These are phyloP conservation scores for Pristiophorus japonicus DNA, from an alignment of 2,113 vertebrate genomes.

Conservation along the genomic window DNA sequence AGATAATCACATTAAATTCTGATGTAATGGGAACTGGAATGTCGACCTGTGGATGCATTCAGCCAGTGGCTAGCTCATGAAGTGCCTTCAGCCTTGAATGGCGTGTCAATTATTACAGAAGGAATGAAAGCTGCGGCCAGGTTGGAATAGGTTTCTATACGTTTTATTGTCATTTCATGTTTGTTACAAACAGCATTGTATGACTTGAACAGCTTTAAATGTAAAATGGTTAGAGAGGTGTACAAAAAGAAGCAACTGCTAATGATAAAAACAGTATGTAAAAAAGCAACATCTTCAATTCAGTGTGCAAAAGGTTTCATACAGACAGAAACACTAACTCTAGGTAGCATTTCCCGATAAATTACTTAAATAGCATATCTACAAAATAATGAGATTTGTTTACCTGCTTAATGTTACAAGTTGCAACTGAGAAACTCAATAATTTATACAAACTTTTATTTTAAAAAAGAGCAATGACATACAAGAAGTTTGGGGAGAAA, in stretches of 20 bases:
- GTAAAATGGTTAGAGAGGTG: constrained; percentile 80
- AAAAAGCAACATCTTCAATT: constrained; percentile 76
- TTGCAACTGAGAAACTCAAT: constrained; percentile 74
- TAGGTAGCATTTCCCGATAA: constrained; percentile 90
- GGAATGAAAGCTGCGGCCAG: not conserved
- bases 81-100: not conserved
- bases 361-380: constrained; percentile 99
- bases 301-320: constrained; percentile 97
- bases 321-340: constrained; percentile 94
- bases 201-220: constrained; percentile 62
- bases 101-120: not conserved
- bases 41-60: not conserved
- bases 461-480: constrained; percentile 76
- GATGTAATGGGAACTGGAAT: not conserved
- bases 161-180: constrained; percentile 64
- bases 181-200: constrained; percentile 60
- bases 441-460: constrained; percentile 65
- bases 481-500: constrained; percentile 62
- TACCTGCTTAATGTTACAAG: constrained; percentile 64
- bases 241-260: constrained; percentile 76
- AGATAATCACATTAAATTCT: not conserved
- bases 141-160: not conserved
- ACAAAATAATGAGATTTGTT: constrained; percentile 74
- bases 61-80: not conserved
- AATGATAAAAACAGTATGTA: constrained; percentile 63